These are phyloP conservation scores for Gryllus bimaculatus DNA, from an alignment of 1,140 invertebrate genomes.

Conservation along the genomic window DNA sequence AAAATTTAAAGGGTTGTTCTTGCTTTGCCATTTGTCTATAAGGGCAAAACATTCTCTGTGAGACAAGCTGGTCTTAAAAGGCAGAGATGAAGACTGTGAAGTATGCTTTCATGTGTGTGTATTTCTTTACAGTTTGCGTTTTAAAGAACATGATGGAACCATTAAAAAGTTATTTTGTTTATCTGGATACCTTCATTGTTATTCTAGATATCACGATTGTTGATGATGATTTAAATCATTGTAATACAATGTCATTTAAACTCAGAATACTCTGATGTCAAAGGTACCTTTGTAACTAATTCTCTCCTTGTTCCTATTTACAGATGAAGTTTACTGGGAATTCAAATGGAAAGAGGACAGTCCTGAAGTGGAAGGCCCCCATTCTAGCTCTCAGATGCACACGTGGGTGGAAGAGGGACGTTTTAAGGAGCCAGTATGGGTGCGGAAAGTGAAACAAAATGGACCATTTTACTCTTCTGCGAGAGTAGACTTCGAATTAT, in stretches of 20 bases:
- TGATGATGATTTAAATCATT: too few species aligned
- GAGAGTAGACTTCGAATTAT: conserved; percentile 89
- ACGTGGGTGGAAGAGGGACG: conserved; percentile 76
- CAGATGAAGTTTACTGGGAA: conserved; percentile 67
- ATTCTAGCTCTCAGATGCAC: conserved; percentile 75
- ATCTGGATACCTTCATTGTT: background rate
- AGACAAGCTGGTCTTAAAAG: too few species aligned
- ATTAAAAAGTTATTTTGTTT: background rate
- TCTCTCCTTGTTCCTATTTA: background rate
- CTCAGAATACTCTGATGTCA: too few species aligned
- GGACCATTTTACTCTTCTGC: conserved; percentile 77
- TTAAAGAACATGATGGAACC: background rate
- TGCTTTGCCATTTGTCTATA: too few species aligned
- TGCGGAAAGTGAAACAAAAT: conserved; percentile 63
- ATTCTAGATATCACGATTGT: background rate
- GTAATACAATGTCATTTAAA: too few species aligned
- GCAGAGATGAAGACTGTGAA: too few species aligned
- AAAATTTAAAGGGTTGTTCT: too few species aligned
- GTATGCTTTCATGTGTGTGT: too few species aligned
- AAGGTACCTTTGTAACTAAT: background rate
- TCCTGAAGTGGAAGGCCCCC: conserved; percentile 74
- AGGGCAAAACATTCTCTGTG: too few species aligned
- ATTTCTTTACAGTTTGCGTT: background rate
- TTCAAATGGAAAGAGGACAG: conserved; percentile 77
- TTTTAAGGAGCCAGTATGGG: conserved; percentile 78